Base-by-base conservation (phyloP, 2,113 vertebrate genomes). In the Ciconia stormi region DNA sequence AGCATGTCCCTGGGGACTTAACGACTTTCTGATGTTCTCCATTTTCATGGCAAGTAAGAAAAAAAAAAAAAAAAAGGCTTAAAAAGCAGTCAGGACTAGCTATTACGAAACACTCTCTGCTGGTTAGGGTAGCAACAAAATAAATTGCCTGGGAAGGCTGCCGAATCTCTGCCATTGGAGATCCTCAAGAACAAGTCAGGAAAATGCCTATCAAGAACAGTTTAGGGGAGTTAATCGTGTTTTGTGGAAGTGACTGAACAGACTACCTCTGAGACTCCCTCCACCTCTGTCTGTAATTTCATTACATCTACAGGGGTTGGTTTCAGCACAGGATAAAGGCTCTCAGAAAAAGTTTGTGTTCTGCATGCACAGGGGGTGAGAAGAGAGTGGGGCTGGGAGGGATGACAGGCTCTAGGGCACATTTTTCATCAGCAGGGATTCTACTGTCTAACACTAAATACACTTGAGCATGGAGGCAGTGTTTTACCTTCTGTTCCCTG, bases 391-490 rank as follows among this genome's bases (percentile, higher is more conserved):
- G 26, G 29, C 0, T 5, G 25, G n/a, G 34, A 8, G 5, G 7
- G 42, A 23, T 2, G 4, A 3, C 44, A 36, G 46, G 27, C 17
- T 73, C 42, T 4, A 22, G 27, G 10, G 30, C 30, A 20, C 9
- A 8, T 20, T 14, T 62, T 20, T 18, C 25, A 9, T 10, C 49
- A 16, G 14, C 47, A 23, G 1, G 1, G 38, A 25, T 34, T 44
- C 30, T 7, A 16, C 15, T 4, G 17, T 19, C 42, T 14, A 46
- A 26, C 47, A 19, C 30, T 20, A 13, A 71, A 30, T 1, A 29
- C 40, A 4, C 38, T 15, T 8, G 36, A 55, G 66, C 29, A 7
- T 0, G 0, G 56, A 53, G 40, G 34, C 38, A 27, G 25, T 0
- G 17, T 16, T 74, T 46, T 6, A 42, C 69, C 55, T 58, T 13